Evolutionary conservation across 1,140 invertebrate genomes (phyloP), one percentile per base, ranked within the genome.

Genomic region (Calephelis nemesis): DNA sequence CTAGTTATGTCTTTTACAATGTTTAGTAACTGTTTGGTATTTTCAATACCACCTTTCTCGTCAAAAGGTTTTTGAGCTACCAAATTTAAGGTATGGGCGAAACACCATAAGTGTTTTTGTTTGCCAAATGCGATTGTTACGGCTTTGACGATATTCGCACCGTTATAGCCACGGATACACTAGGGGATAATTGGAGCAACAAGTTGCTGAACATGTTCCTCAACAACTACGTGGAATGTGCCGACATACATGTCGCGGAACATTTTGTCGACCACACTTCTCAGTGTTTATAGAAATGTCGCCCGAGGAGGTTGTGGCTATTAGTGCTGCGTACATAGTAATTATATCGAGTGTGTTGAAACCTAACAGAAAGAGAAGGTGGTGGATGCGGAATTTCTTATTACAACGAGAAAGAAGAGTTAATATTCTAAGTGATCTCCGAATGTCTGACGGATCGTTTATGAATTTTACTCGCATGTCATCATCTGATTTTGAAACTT

Each of bases 81-180:
- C 71, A 82, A 72, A 71, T 82, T 84, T 67, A 84, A 67, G 48
- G 77, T 81, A 62, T 84, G 78, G 47, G 76, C 80, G 72, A 80
- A 82, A 63, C 79, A 81, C 65, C 72, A 74, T 52, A 84, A 70
- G 81, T 85, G 78, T 73, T 79, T 83, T 52, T 79, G 63, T 74
- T 76, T 70, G 48, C 78, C 80, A 80, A 87, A 86, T 65, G 68
- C 72, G 68, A 78, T 70, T 48, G 72, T 72, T 6, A 82, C 74
- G 30, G 82, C 84, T 70, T 81, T 83, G 13, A 86, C 76, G n/a
- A 89, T 86, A 73, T 87, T 88, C 1, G 82, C 70, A 13, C 75
- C 81, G 76, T 83, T 69, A 86, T n/a, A 7, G 45, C 10, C 45
- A 47, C 45, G 47, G 62, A 63, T 69, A 62, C 67, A 69, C 62